Percentiles rank a stretch among this genome's conserved stretches.
These are phyloP conservation scores for Thaumetopoea pityocampa DNA, from an alignment of 1,140 invertebrate species.

Conservation along the genomic window DNA sequence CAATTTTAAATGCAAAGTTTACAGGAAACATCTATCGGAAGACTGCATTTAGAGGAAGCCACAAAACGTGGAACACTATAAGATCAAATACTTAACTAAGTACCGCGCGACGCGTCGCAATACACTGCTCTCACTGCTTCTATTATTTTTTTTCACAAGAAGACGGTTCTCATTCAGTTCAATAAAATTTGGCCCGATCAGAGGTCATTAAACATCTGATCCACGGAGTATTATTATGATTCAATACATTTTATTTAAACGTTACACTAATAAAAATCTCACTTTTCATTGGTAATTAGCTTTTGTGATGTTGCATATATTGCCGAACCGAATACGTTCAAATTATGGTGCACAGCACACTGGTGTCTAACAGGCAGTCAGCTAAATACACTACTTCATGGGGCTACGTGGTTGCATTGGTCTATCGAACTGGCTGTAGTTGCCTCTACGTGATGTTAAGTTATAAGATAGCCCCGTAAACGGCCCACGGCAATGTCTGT, in stretches of 20 bases:
- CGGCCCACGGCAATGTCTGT: too few species aligned
- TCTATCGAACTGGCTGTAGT: slow-evolving; percentile 8
- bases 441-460: slow-evolving; percentile 24
- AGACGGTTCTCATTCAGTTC: slow-evolving; percentile 70
- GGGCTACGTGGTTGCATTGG: slow-evolving; percentile 17
- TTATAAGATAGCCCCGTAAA: too few species aligned
- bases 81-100: slow-evolving; percentile 64
- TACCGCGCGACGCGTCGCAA: slow-evolving; percentile 45
- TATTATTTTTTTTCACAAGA: slow-evolving; percentile 59
- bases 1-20: slow-evolving; percentile 65
- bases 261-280: slow-evolving; percentile 41
- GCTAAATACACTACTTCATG: slow-evolving; percentile 27
- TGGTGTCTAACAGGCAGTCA: slow-evolving; percentile 36
- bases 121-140: slow-evolving; percentile 53
- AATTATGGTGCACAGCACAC: slow-evolving; percentile 20
- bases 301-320: slow-evolving; percentile 22
- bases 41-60: slow-evolving; percentile 73
- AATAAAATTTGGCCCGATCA: slow-evolving; percentile 68
- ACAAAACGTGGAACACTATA: slow-evolving; percentile 65
- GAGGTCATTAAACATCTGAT: slow-evolving; percentile 57
- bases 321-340: slow-evolving; percentile 11
- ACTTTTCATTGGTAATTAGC: slow-evolving; percentile 37
- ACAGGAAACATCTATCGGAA: slow-evolving; percentile 73
- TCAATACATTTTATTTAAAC: slow-evolving; percentile 25
- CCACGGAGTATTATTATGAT: slow-evolving; percentile 53